Percentiles rank a stretch among this genome's conserved stretches.
Evolutionary conservation across 2,113 vertebrate genomes (phyloP).

Genomic region (Ctenodactylus gundi): DNA sequence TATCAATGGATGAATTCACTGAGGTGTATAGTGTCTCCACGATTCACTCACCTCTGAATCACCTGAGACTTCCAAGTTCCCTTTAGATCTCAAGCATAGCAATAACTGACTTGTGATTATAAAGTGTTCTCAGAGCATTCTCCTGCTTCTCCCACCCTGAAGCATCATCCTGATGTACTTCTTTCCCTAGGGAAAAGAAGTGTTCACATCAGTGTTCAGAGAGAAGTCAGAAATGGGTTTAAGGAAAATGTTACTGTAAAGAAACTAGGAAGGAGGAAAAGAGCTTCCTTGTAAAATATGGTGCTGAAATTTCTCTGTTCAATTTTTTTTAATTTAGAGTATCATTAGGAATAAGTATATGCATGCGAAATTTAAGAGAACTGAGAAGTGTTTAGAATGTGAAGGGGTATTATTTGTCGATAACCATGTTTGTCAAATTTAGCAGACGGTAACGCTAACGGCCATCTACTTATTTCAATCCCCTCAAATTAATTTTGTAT

Average conservation of each 20-base stretch:
- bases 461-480: not conserved
- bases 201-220: not conserved
- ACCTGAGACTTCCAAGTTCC: too few relatives aligned
- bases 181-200: not conserved
- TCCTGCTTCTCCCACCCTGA: not conserved
- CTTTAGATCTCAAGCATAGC: too few relatives aligned
- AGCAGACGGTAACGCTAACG: not conserved
- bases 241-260: not conserved
- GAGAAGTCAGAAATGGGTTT: not conserved
- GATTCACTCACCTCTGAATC: too few relatives aligned
- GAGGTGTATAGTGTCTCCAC: too few relatives aligned
- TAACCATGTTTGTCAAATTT: not conserved
- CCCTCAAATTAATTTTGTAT: not conserved
- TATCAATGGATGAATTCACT: too few relatives aligned
- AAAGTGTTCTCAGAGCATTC: not conserved
- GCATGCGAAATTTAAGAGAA: slow-evolving; percentile 4
- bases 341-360: not conserved
- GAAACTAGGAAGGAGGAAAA: not conserved
- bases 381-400: not conserved
- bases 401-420: not conserved
- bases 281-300: not conserved
- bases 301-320: not conserved
- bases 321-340: not conserved
- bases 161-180: not conserved
- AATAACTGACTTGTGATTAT: not conserved